Percentiles rank a stretch among this genome's conserved stretches.
Evolutionary conservation across 2,888 invertebrate genomes (phyloP).

Genomic region (Ormyrus thymus): DNA sequence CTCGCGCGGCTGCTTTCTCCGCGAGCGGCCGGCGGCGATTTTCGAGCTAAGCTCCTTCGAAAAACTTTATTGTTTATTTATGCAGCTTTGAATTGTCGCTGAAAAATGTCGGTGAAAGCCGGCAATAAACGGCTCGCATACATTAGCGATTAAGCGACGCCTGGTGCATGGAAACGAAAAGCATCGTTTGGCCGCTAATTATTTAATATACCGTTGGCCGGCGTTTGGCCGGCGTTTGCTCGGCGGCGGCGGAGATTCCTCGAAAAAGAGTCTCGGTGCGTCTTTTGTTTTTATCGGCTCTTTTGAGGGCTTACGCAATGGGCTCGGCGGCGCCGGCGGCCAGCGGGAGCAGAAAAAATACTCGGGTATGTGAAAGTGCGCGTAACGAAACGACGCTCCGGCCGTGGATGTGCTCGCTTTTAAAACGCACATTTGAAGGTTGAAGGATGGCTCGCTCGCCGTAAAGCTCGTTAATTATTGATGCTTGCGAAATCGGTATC

Average conservation of each 20-base stretch:
- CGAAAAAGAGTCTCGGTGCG: background rate
- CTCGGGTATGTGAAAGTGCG: constrained; percentile 11
- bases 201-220: constrained; percentile 13
- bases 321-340: background rate
- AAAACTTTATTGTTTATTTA: constrained; percentile 17
- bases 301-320: constrained; percentile 10
- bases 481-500: too few species aligned
- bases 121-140: constrained; percentile 5
- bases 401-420: constrained; percentile 25
- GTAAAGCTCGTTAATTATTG: background rate
- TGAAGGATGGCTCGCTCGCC: constrained; percentile 45
- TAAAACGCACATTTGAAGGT: constrained; percentile 45
- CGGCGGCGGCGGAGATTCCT: background rate
- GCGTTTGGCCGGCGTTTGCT: background rate
- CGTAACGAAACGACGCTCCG: background rate
- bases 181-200: constrained; percentile 22
- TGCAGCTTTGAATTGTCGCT: background rate
- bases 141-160: constrained; percentile 10
- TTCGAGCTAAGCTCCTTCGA: too few species aligned
- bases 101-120: background rate
- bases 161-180: background rate
- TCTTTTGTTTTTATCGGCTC: constrained; percentile 10
- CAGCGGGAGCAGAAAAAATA: background rate
- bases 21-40: too few species aligned
- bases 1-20: background rate